Conservation (phyloP, 2,888 invertebrate genomes). For the Habrosyne pyritoides region DNA sequence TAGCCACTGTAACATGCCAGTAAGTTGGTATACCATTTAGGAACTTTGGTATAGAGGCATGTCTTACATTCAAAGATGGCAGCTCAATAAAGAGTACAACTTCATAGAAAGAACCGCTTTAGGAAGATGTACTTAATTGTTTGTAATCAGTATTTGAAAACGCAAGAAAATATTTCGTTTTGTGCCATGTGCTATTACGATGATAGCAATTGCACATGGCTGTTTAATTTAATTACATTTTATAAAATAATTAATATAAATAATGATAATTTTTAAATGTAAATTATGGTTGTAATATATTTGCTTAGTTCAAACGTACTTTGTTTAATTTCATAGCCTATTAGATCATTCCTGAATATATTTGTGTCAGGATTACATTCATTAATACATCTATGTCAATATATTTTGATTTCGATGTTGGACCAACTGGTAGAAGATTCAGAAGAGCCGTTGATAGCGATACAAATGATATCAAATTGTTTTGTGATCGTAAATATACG, state of each 20-base stretch:
- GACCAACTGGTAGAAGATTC: conserved; percentile 55
- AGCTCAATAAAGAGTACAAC: background rate
- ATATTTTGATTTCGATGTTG: conserved; percentile 69
- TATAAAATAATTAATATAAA: conserved; percentile 9
- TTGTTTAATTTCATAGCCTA: conserved; percentile 50
- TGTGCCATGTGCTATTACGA: background rate
- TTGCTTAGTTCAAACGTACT: conserved; percentile 53
- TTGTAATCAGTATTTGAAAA: conserved; percentile 6
- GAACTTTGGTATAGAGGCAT: background rate
- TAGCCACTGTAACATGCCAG: background rate
- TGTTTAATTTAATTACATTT: conserved; percentile 7
- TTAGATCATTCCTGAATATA: conserved; percentile 34
- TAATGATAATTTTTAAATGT: conserved; percentile 51
- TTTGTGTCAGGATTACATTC: background rate
- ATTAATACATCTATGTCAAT: conserved; percentile 58
- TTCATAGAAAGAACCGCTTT: background rate
- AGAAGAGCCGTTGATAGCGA: conserved; percentile 70
- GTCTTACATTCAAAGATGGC: conserved; percentile 1
- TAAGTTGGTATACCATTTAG: background rate
- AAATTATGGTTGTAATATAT: conserved; percentile 75
- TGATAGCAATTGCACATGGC: background rate
- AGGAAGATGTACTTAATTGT: conserved; percentile 5
- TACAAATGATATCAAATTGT: conserved; percentile 53
- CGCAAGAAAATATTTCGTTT: conserved; percentile 16
- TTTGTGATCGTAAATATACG: conserved; percentile 46